phyloP scores from a whole-genome alignment of 2,888 invertebrate genomes.

The Acrobasis suavella region DNA sequence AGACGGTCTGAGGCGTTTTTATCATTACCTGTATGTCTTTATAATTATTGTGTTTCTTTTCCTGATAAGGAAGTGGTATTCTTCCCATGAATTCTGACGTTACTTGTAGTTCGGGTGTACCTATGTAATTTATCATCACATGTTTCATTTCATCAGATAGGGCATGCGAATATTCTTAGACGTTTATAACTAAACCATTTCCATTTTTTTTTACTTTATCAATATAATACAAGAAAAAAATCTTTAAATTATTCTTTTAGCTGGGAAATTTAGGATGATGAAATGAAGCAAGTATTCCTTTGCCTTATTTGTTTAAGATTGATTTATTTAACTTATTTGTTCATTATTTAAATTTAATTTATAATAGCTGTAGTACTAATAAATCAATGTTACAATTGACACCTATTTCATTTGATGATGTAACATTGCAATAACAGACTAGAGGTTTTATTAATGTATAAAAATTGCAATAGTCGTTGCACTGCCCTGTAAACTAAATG shows the following conservation, averaged over 20 bases:
- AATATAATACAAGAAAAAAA: background rate
- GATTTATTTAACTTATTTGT: conserved; percentile 5
- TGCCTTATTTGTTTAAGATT: background rate
- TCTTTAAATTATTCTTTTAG: background rate
- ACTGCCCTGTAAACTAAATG: background rate
- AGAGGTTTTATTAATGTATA: too few species aligned
- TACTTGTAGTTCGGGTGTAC: too few species aligned
- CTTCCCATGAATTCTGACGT: too few species aligned
- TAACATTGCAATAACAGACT: background rate
- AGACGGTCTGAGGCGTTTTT: too few species aligned
- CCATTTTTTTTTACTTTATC: too few species aligned
- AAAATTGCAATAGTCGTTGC: background rate
- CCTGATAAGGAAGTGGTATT: too few species aligned
- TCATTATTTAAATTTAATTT: background rate
- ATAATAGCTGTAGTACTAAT: background rate
- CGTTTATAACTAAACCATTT: too few species aligned
- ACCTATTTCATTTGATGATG: background rate
- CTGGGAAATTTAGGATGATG: background rate
- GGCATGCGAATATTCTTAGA: too few species aligned
- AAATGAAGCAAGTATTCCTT: background rate
- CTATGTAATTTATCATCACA: too few species aligned
- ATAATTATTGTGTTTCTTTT: too few species aligned
- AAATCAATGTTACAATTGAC: background rate
- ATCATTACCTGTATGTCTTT: too few species aligned
- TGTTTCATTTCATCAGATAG: too few species aligned